Evolutionary conservation across 2,113 vertebrate species (phyloP), one percentile per base, ranked within the genome.

Genomic region (Sturnus vulgaris): DNA sequence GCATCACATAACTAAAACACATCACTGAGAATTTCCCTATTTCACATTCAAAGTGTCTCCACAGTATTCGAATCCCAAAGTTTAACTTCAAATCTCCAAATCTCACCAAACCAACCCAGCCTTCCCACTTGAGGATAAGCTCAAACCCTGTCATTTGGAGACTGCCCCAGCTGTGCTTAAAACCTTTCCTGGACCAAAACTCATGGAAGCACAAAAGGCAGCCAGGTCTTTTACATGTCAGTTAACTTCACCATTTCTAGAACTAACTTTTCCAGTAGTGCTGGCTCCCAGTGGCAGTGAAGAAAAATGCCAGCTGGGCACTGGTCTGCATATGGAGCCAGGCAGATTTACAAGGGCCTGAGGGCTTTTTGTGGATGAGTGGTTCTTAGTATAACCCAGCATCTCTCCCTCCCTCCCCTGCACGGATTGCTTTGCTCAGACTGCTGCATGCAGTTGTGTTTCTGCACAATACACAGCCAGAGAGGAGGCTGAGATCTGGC

Each of bases 251-350:
- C 14, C 23, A 49, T 60, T 88, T 68, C 86, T 56, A 92, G 55
- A 81, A 77, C 27, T 70, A 88, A 59, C 76, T 93, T 90, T 92
- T 18, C n/a, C 28, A 52, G 52, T 25, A 63, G 35, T 4, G 3
- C 28, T 81, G 64, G 47, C 64, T 96, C 82, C 63, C 42, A 75
- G 60, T 40, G 46, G 56, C 82, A 70, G 35, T 33, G 35, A 52
- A 78, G 60, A 77, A 40, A 75, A 90, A 86, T 42, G 30, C 86
- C 83, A 94, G 53, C 76, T 81, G 55, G 72, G 88, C 31, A 30
- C 40, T 46, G 79, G 25, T 35, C 46, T 86, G 68, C 49, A 30
- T 3, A 33, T 10, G n/a, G 52, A 90, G n/a, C 72, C 82, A 81
- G 44, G 68, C 4, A 1, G 80, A 96, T 95, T 92, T 90, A 22